Conservation (phyloP, 2,113 vertebrate genomes). For the Cygnus buccinator region DNA sequence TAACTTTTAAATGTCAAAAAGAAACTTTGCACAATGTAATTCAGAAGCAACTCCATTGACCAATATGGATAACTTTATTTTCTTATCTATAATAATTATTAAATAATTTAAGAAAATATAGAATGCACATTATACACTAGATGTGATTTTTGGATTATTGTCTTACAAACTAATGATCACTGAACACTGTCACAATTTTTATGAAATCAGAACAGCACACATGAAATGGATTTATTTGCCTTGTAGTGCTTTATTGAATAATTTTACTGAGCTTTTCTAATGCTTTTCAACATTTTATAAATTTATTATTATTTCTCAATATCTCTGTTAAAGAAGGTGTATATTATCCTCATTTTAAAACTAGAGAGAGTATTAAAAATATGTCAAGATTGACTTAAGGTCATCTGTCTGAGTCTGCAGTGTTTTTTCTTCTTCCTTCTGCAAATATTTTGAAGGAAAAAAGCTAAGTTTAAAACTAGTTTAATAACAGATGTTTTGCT, state of each 20-base stretch:
- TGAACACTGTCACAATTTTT: neutral
- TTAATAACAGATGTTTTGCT: neutral
- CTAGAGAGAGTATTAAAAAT: neutral
- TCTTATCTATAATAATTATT: neutral
- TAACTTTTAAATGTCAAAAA: neutral
- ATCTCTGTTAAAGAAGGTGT: neutral
- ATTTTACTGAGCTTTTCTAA: neutral
- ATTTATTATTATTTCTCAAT: too few relatives aligned
- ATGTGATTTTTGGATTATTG: neutral
- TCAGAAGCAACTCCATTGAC: neutral
- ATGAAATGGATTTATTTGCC: neutral
- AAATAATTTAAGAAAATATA: neutral
- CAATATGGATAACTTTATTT: neutral
- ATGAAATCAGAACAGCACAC: neutral
- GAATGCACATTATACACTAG: neutral
- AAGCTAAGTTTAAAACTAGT: neutral
- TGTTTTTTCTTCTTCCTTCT: neutral
- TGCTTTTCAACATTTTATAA: neutral
- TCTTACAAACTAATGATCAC: neutral
- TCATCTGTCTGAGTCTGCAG: neutral
- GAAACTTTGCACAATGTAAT: neutral
- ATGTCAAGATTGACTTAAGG: neutral
- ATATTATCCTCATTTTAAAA: neutral
- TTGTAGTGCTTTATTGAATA: neutral
- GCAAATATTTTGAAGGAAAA: neutral